These are phyloP conservation scores for Cephalotes varians DNA, from an alignment of 2,888 invertebrate species.

Conservation along the genomic window DNA sequence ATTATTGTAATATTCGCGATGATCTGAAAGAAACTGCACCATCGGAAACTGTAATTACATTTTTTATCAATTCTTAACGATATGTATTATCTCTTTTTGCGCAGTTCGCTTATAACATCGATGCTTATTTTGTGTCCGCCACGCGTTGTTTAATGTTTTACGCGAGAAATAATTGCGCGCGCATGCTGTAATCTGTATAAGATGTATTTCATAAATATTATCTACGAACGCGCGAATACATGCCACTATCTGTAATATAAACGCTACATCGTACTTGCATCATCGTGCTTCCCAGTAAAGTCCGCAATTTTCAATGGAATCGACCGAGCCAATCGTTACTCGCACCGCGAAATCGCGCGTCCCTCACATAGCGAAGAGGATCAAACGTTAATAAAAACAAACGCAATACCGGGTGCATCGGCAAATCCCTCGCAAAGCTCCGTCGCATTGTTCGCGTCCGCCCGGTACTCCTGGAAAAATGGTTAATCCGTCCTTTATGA, in stretches of 20 bases:
- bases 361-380: constrained; percentile 54
- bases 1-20: constrained; percentile 33
- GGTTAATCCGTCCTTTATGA: constrained; percentile 73
- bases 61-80: background rate
- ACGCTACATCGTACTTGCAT: background rate
- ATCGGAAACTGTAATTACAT: background rate
- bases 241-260: background rate
- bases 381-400: constrained; percentile 72
- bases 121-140: background rate
- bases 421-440: constrained; percentile 69
- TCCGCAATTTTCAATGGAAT: constrained; percentile 36
- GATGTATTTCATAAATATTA: constrained; percentile 24
- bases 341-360: constrained; percentile 33
- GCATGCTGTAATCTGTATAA: background rate
- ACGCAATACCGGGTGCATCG: constrained; percentile 65
- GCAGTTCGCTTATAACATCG: background rate
- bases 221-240: background rate
- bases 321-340: constrained; percentile 37
- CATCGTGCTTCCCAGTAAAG: constrained; percentile 8
- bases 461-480: constrained; percentile 57
- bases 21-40: background rate
- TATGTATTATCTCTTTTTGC: background rate
- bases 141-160: background rate
- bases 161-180: background rate
- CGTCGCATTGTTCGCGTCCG: constrained; percentile 46